Conservation (phyloP, 2,113 vertebrate species). For the Paedocypris sp. region DNA sequence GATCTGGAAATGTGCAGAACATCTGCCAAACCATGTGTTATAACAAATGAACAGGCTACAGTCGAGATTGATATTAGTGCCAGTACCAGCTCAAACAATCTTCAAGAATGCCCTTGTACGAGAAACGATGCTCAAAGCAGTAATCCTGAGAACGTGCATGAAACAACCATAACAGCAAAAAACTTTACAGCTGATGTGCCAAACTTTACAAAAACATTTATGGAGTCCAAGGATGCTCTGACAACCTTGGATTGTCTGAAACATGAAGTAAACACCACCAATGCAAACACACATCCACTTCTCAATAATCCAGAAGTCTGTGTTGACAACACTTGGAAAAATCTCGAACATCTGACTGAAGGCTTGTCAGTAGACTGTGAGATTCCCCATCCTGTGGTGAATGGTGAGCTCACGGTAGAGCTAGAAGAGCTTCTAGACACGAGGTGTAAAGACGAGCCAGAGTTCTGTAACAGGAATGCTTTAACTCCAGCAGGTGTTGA, state of each 20-base stretch:
- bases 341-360: background rate
- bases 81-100: background rate
- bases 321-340: background rate
- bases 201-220: background rate
- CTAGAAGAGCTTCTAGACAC: background rate
- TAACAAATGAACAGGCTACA: background rate
- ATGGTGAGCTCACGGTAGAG: background rate
- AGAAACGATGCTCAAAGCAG: background rate
- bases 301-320: background rate
- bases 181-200: background rate
- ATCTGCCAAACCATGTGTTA: constrained; percentile 8
- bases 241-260: background rate
- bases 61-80: background rate
- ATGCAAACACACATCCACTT: background rate
- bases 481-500: background rate
- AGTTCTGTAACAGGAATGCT: background rate
- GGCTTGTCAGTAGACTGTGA: background rate
- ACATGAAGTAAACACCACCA: background rate
- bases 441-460: background rate
- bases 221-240: background rate
- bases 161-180: background rate
- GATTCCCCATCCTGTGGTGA: background rate
- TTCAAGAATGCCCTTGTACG: background rate
- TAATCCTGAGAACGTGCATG: background rate
- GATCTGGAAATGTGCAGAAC: background rate